phyloP scores from a whole-genome alignment of 2,888 invertebrate genomes.

The Apoderus coryli region DNA sequence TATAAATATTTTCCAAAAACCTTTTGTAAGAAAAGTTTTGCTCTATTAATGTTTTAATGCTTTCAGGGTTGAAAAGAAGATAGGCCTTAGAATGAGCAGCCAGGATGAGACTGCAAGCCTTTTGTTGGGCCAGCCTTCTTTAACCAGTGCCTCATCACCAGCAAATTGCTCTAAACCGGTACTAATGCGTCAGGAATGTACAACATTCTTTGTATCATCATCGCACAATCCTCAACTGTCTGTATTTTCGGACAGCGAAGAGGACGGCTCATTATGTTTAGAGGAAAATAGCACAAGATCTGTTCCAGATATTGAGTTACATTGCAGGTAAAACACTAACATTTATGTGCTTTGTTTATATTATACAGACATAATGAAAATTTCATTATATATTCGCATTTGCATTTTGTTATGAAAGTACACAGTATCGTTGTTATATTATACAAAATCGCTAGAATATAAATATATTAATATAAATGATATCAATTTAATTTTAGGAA shows the following conservation, averaged over 20 bases:
- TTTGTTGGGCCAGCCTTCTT: slow-evolving; percentile 48
- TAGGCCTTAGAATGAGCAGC: slow-evolving; percentile 39
- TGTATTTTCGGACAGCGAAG: slow-evolving; percentile 63
- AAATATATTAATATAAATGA: too few species aligned
- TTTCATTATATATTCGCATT: too few species aligned
- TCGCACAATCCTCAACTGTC: slow-evolving; percentile 54
- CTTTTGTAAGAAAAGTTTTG: too few species aligned
- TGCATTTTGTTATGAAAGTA: too few species aligned
- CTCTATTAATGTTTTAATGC: too few species aligned
- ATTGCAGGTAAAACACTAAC: slow-evolving; percentile 38
- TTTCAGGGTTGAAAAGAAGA: too few species aligned
- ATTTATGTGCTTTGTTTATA: too few species aligned
- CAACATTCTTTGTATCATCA: slow-evolving; percentile 58
- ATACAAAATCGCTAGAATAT: too few species aligned
- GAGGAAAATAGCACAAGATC: slow-evolving; percentile 59
- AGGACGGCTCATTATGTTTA: slow-evolving; percentile 48
- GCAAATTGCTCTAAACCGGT: slow-evolving; percentile 55
- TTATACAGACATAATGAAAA: too few species aligned
- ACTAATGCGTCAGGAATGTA: slow-evolving; percentile 74
- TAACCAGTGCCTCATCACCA: slow-evolving; percentile 36
- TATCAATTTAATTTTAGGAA: too few species aligned
- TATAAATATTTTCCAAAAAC: too few species aligned
- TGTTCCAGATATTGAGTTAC: slow-evolving; percentile 69
- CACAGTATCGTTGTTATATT: too few species aligned
- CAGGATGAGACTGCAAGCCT: slow-evolving; percentile 74